Percentiles rank a stretch among this genome's conserved stretches.
These are phyloP conservation scores for Xylophagus ater DNA, from an alignment of 2,888 invertebrate genomes.

Conservation along the genomic window DNA sequence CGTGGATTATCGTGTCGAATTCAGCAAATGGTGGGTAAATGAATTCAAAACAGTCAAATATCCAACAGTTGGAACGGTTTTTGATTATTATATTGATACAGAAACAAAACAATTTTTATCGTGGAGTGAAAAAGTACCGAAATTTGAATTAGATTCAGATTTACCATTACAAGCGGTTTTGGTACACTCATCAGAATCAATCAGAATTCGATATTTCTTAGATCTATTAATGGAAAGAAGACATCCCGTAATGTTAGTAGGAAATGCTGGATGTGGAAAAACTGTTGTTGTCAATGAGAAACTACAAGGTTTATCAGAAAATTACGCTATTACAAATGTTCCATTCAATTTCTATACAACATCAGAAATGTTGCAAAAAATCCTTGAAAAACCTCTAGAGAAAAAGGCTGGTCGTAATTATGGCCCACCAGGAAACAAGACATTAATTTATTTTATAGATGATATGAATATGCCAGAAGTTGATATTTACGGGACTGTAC, in stretches of 20 bases:
- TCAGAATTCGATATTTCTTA: slow-evolving; percentile 76
- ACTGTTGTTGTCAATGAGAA: slow-evolving; percentile 71
- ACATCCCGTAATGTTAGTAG: slow-evolving; percentile 91
- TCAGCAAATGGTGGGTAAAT: slow-evolving; percentile 95
- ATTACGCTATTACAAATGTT: slow-evolving; percentile 79
- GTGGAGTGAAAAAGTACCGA: slow-evolving; percentile 82
- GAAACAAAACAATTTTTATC: slow-evolving; percentile 82
- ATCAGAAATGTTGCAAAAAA: slow-evolving; percentile 86
- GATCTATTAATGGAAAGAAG: slow-evolving; percentile 79
- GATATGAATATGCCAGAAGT: slow-evolving; percentile 99
- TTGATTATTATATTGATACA: slow-evolving; percentile 85
- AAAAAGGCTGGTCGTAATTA: slow-evolving; percentile 94
- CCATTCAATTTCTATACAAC: slow-evolving; percentile 96
- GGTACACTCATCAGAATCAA: slow-evolving; percentile 89
- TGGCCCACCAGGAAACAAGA: slow-evolving; percentile 91
- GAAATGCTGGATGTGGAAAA: slow-evolving; percentile 88
- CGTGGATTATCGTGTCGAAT: slow-evolving; percentile 66
- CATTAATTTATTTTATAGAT: slow-evolving; percentile 88
- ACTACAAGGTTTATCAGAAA: slow-evolving; percentile 61
- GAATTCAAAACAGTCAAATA: slow-evolving; percentile 94
- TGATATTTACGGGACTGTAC: slow-evolving; percentile 80
- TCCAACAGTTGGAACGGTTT: slow-evolving; percentile 82
- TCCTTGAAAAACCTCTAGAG: slow-evolving; percentile 87
- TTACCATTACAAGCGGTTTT: slow-evolving; percentile 84
- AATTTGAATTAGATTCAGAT: slow-evolving; percentile 86